A percentile compares a stretch with the other conserved stretches of the same genome.
phyloP scores from a whole-genome alignment of 2,888 invertebrate genomes.

The Gandaritis pyraliata region DNA sequence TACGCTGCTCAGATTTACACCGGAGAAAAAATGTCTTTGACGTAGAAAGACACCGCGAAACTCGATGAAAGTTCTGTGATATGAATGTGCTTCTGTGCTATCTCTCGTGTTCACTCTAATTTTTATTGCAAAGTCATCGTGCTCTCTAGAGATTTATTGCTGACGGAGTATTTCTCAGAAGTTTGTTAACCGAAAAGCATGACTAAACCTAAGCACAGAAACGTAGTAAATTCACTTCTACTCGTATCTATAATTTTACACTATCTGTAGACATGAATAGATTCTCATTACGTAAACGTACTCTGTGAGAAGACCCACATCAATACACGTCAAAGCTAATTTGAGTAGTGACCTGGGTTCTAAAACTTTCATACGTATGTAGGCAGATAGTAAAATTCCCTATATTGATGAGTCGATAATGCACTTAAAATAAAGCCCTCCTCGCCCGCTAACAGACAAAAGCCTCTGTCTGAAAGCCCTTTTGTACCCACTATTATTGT shows the following conservation, averaged over 20 bases:
- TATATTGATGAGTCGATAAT: slow-evolving; percentile 52
- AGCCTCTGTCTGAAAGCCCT: slow-evolving; percentile 69
- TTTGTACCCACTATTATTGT: slow-evolving; percentile 70
- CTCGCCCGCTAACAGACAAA: slow-evolving; percentile 60
- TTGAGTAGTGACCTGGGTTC: slow-evolving; percentile 10
- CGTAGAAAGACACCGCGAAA: slow-evolving; percentile 60
- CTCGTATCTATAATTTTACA: background rate
- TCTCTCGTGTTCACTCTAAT: slow-evolving; percentile 40
- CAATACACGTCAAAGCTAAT: slow-evolving; percentile 24
- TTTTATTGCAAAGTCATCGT: slow-evolving; percentile 40
- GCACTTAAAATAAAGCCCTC: slow-evolving; percentile 55
- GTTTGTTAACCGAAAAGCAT: background rate
- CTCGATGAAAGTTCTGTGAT: slow-evolving; percentile 63
- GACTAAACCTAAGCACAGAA: slow-evolving; percentile 1
- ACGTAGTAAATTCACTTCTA: background rate
- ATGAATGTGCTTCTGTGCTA: slow-evolving; percentile 46
- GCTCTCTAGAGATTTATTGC: slow-evolving; percentile 37
- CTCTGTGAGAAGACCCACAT: slow-evolving; percentile 14
- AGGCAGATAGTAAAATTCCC: slow-evolving; percentile 26
- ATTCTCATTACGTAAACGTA: background rate
- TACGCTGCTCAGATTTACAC: slow-evolving; percentile 75
- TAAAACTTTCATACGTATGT: slow-evolving; percentile 16
- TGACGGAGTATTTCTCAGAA: slow-evolving; percentile 31
- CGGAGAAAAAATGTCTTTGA: slow-evolving; percentile 68
- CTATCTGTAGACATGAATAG: background rate